Percentiles rank a stretch among this genome's conserved stretches.
Conservation (phyloP, 2,888 invertebrate genomes). For the Elegia similella region DNA sequence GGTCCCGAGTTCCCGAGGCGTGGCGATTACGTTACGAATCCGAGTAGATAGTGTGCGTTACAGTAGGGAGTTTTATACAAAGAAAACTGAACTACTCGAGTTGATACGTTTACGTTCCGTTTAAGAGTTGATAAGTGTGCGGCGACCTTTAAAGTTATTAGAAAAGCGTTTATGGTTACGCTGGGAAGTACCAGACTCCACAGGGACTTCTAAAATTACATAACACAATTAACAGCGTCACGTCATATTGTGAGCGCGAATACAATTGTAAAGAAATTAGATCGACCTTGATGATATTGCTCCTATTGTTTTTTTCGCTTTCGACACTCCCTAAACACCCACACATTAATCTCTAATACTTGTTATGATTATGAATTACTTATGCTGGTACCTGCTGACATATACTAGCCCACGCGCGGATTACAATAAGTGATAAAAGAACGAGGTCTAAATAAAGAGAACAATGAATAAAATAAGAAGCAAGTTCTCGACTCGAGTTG, state of each 20-base stretch:
- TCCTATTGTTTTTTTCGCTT: conserved; percentile 5
- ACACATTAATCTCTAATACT: background rate
- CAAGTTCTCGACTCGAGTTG: background rate
- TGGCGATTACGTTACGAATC: no score
- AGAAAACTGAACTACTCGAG: no score
- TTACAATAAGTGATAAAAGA: background rate
- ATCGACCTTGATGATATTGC: conserved; percentile 8
- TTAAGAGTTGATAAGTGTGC: no score
- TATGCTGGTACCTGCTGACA: background rate
- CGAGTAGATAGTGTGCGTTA: no score
- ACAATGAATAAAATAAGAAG: conserved; percentile 7
- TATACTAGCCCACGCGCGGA: background rate
- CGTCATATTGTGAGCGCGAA: background rate
- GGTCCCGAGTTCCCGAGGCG: no score
- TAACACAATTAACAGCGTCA: background rate
- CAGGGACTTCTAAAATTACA: background rate
- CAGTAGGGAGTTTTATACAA: no score
- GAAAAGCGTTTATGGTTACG: no score
- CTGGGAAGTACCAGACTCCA: no score
- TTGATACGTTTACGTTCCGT: no score
- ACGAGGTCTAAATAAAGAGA: conserved; percentile 5
- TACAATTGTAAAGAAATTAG: background rate
- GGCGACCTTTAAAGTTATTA: no score
- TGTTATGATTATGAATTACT: background rate
- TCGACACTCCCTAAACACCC: conserved; percentile 9